Base-by-base conservation (phyloP, 2,797 vertebrate genomes). In the Mareca penelope region DNA sequence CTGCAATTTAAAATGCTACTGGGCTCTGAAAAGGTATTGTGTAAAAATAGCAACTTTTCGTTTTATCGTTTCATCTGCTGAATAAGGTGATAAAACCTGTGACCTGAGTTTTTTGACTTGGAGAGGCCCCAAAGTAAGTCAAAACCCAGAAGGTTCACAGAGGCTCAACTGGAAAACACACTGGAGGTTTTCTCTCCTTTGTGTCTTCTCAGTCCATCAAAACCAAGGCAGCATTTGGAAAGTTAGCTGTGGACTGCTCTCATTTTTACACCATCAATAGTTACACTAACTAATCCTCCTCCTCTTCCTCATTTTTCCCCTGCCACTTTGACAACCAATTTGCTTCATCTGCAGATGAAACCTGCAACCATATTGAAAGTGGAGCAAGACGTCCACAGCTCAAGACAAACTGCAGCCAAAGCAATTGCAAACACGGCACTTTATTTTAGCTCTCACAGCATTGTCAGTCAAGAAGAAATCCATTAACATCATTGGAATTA, bases 11-110 rank as follows among this genome's bases (percentile, higher is more conserved):
- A 2, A 12, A 18, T 33, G 26, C 60, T 76, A 56, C 60, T 65
- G 37, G 39, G n/a, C 60, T 65, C 53, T 50, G 57, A 82, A 93
- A 82, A 84, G 63, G 12, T 67, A 57, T 52, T n/a, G 22, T 88
- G 59, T 57, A 91, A 92, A 93, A 96, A 88, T 55, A 84, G 52
- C 33, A 85, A 28, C 28, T 81, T 79, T 83, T 93, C 10, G n/a
- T 90, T 56, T 80, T 37, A 67, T 65, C 48, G 24, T 84, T 91
- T 91, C 86, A 31, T 82, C 85, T 90, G 64, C 44, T 91, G 70
- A 69, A 33, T 67, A 10, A 24, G 10, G 48, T 64, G 64, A 88
- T 72, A 85, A 88, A 88, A 67, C 44, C 63, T 72, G 28, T 67
- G 39, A 6, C 60, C 60, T 71, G 40, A 44, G 69, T 63, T 73